Percentiles rank a stretch among this genome's conserved stretches.
phyloP scores from a whole-genome alignment of 2,113 vertebrate genomes.

The Taurulus bubalis region DNA sequence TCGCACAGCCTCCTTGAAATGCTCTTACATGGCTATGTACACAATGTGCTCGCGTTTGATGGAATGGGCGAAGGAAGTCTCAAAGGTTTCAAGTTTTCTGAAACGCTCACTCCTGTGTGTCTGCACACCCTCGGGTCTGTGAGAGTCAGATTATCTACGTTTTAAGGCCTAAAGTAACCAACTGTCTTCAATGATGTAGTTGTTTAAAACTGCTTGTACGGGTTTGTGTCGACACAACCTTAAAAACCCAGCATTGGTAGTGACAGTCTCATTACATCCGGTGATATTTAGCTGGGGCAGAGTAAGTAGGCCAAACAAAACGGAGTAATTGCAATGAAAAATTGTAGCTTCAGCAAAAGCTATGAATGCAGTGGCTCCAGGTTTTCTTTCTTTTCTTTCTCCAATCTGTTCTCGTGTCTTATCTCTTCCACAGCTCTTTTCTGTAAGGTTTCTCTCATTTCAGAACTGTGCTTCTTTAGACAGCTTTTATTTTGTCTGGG shows the following conservation, averaged over 20 bases:
- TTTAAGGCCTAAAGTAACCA: conserved; percentile 24
- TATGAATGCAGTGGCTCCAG: conserved; percentile 40
- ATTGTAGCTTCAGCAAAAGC: conserved; percentile 52
- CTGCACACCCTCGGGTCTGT: conserved; percentile 32
- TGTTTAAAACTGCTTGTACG: conserved; percentile 61
- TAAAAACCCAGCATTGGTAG: conserved; percentile 53
- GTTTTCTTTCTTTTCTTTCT: conserved; percentile 4
- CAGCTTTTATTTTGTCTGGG: conserved; percentile 10
- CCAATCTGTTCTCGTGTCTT: not conserved
- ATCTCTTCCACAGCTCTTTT: conserved; percentile 18
- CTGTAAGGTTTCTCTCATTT: not conserved
- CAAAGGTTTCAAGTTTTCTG: conserved; percentile 69
- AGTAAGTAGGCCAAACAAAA: conserved; percentile 70
- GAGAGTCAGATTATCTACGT: conserved; percentile 28
- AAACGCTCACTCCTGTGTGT: conserved; percentile 44
- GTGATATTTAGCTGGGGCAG: conserved; percentile 65
- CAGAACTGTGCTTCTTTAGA: conserved; percentile 3
- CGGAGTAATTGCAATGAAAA: conserved; percentile 52
- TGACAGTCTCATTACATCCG: conserved; percentile 66
- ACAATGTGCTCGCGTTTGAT: conserved; percentile 68
- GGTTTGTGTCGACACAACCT: conserved; percentile 51
- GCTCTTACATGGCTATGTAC: conserved; percentile 71
- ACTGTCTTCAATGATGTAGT: conserved; percentile 38
- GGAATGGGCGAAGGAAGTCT: conserved; percentile 78
- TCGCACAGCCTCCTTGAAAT: conserved; percentile 65